A percentile compares a stretch with the other conserved stretches of the same genome.
Conservation (phyloP, 2,113 vertebrate genomes). For the Solea senegalensis region DNA sequence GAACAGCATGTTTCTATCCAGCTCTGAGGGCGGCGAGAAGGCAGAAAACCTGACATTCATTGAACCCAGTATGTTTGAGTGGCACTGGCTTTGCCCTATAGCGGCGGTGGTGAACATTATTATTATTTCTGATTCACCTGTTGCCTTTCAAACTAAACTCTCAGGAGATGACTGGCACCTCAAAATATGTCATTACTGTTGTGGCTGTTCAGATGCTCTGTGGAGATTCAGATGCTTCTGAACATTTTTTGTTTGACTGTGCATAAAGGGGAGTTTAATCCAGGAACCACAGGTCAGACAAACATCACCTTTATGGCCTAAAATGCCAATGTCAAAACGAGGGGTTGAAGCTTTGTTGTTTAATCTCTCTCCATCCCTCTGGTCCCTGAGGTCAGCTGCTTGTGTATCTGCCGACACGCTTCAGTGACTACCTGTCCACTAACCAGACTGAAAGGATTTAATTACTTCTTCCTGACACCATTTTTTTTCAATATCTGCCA, state of each 20-base stretch:
- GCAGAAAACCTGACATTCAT: not conserved
- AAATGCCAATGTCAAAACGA: not conserved
- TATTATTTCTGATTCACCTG: too few relatives aligned
- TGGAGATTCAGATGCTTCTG: too few relatives aligned
- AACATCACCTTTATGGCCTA: constrained; percentile 2
- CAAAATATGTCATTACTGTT: too few relatives aligned
- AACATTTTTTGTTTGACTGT: constrained; percentile 6
- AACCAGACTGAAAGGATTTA: constrained; percentile 8
- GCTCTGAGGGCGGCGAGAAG: constrained; percentile 11
- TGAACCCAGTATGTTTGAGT: not conserved
- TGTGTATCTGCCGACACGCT: not conserved
- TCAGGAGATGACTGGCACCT: too few relatives aligned
- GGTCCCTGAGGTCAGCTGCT: not conserved
- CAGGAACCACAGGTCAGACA: not conserved
- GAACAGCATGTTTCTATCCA: constrained; percentile 18
- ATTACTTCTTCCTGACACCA: constrained; percentile 18
- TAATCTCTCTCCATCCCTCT: not conserved
- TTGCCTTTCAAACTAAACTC: too few relatives aligned
- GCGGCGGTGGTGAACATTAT: too few relatives aligned
- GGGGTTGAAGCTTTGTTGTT: not conserved
- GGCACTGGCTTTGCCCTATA: too few relatives aligned
- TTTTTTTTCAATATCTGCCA: constrained; percentile 15
- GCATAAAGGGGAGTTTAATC: not conserved
- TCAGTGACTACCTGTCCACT: constrained; percentile 2
- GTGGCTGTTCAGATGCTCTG: too few relatives aligned